Evolutionary conservation across 1,140 invertebrate genomes (phyloP), one percentile per base, ranked within the genome.

Genomic region (Drosophila lacteicornis): DNA sequence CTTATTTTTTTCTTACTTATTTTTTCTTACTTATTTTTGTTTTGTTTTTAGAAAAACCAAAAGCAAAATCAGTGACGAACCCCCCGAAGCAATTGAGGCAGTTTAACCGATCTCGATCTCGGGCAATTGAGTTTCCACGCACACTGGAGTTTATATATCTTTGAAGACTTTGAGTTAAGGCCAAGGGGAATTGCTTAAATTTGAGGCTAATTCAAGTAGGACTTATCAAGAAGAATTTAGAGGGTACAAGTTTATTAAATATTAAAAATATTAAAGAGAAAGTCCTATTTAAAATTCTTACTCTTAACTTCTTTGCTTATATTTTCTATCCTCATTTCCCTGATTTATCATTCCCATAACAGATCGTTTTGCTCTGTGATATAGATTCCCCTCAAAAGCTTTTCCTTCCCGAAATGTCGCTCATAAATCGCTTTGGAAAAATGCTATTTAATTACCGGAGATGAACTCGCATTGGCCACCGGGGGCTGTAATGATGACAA

Each of bases 371-470:
- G 30, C 19, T 22, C 15, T 38, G 19, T 17, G 4, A 33, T n/a
- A 60, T 51, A 49, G 12, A 38, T 38, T 70, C 63, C 30, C 43
- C 1, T 4, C 22, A 25, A 25, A 43, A 36, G 47, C 60, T 25
- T 49, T 38, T 17, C 33, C 40, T 25, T n/a, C 19, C 33, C 4
- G 2, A 30, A 50, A 42, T 33, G 59, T 38, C 33, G 8, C 53
- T n/a, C 66, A 70, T 76, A 81, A 57, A 76, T 82, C 55, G 22
- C 50, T 42, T 60, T 42, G 50, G 17, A 38, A 66, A 59, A 60
- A 67, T 75, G 79, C 69, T 55, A 79, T 79, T 86, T 86, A 86
- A 82, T 85, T 81, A 79, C 65, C 38, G 46, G 53, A 56, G 73
- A 77, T 76, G 75, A 77, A 51, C 70, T 65, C 56, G 55, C 45